These are phyloP conservation scores for Orchestia grillus DNA, from an alignment of 1,140 invertebrate species.

Conservation along the genomic window DNA sequence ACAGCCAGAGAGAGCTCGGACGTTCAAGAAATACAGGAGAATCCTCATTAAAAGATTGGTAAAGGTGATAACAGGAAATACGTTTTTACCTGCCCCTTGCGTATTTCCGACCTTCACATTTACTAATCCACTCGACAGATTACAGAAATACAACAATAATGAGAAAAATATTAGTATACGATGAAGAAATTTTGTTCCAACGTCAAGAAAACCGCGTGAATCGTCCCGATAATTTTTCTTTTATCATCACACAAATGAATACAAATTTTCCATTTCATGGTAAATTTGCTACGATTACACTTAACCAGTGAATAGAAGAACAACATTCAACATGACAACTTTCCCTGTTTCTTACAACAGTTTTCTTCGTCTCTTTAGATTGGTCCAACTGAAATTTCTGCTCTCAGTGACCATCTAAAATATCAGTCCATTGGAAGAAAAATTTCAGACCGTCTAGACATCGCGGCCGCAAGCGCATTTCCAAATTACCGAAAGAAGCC, in stretches of 20 bases:
- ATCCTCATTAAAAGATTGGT: too few relatives aligned
- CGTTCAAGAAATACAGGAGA: too few relatives aligned
- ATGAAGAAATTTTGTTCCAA: background rate
- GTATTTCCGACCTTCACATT: background rate
- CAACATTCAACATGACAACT: background rate
- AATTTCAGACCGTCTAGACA: background rate
- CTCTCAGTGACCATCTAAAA: background rate
- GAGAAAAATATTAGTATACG: background rate
- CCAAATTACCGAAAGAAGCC: background rate
- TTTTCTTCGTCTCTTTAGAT: background rate
- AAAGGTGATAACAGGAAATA: too few relatives aligned
- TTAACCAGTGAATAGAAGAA: background rate
- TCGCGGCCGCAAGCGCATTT: conserved; percentile 7
- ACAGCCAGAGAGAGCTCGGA: too few relatives aligned
- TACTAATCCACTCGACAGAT: background rate
- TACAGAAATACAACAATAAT: background rate
- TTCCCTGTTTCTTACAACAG: background rate
- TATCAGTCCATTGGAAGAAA: background rate
- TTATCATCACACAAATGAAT: background rate
- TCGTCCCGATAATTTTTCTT: background rate
- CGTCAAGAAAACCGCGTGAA: background rate
- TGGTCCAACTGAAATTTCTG: background rate
- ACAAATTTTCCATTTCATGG: background rate
- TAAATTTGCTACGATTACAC: background rate
- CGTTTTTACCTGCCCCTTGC: background rate